A percentile compares a stretch with the other conserved stretches of the same genome.
Evolutionary conservation across 2,797 vertebrate genomes (phyloP).

Genomic region (Simalia tracyae): DNA sequence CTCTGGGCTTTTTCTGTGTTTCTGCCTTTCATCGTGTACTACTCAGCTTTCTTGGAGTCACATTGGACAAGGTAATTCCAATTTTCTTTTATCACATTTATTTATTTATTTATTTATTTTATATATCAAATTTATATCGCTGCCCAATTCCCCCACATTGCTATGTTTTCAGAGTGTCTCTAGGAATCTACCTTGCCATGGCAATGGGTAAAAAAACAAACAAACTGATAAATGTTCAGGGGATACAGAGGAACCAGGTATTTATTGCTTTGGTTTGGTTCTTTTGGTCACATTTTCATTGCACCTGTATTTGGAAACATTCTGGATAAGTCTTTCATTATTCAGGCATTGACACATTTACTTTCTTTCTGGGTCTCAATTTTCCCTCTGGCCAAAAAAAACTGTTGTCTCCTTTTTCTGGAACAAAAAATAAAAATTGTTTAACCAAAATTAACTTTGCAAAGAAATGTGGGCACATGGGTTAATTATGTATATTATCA

Average conservation of each 20-base stretch:
- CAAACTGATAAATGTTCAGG: neutral
- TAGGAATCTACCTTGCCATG: neutral
- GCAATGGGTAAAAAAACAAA: neutral
- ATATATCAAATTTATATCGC: too few species aligned
- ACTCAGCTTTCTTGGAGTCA: slow-evolving; percentile 91
- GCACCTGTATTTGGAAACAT: neutral
- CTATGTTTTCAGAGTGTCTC: neutral
- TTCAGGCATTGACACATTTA: neutral
- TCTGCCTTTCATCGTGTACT: slow-evolving; percentile 93
- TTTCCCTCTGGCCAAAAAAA: neutral
- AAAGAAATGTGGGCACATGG: neutral
- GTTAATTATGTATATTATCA: neutral
- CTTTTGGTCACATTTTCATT: neutral
- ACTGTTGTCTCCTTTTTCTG: neutral
- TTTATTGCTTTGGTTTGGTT: neutral
- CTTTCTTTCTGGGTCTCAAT: neutral
- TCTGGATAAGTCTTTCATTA: neutral
- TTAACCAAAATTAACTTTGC: neutral
- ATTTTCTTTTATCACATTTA: neutral
- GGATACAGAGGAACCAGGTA: neutral
- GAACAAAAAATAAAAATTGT: neutral
- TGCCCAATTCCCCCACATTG: too few species aligned
- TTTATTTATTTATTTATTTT: too few species aligned
- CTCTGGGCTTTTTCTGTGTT: slow-evolving; percentile 95
- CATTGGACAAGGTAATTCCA: slow-evolving; percentile 92